These are phyloP conservation scores for Eupithecia subumbrata DNA, from an alignment of 2,888 invertebrate species.

Conservation along the genomic window DNA sequence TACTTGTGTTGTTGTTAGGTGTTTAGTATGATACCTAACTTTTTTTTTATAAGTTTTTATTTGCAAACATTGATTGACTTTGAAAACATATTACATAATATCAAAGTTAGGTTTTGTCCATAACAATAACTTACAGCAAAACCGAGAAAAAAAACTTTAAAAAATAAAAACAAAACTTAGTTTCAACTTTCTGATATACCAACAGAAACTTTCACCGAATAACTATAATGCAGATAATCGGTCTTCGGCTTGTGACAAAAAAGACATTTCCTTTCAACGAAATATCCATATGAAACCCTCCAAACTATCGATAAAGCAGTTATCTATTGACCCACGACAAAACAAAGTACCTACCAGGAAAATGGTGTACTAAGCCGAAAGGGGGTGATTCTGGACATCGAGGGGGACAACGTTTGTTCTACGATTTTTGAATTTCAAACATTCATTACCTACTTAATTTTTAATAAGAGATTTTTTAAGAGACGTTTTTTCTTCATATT, in stretches of 20 bases:
- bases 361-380: too few species aligned
- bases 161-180: neutral
- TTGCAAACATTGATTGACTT: neutral
- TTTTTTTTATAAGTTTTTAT: neutral
- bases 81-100: neutral
- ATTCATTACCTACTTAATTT: too few species aligned
- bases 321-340: too few species aligned
- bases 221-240: conserved; percentile 3
- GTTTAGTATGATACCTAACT: neutral
- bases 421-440: too few species aligned
- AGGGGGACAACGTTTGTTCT: too few species aligned
- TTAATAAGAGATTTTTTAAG: too few species aligned
- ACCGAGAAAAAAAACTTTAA: neutral
- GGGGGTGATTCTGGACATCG: too few species aligned
- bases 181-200: neutral
- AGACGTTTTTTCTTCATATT: too few species aligned
- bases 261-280: neutral
- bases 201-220: neutral
- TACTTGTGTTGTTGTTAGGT: neutral
- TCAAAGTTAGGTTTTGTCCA: neutral
- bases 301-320: too few species aligned
- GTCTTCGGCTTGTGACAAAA: neutral
- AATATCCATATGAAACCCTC: neutral
- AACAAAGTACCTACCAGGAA: too few species aligned
- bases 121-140: neutral